phyloP scores from a whole-genome alignment of 2,888 invertebrate genomes.

The Andrena fulva region DNA sequence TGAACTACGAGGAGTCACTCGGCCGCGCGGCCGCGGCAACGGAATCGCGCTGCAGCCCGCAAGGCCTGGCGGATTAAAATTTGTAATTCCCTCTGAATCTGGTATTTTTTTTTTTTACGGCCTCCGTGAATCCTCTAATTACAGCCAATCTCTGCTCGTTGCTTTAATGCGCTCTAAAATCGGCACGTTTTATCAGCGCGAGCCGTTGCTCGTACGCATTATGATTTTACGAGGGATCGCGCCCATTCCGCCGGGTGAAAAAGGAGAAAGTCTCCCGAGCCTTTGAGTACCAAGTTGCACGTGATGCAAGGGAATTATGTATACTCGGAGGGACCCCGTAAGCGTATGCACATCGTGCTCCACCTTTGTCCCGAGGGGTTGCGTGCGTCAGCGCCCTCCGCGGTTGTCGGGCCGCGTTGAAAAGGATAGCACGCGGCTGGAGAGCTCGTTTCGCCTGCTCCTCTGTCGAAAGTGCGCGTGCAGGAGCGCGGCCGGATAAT shows the following conservation, averaged over 20 bases:
- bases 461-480: constrained; percentile 19
- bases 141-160: constrained; percentile 19
- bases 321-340: constrained; percentile 22
- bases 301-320: constrained; percentile 48
- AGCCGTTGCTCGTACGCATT: background rate
- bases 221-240: background rate
- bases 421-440: constrained; percentile 7
- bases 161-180: constrained; percentile 13
- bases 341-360: constrained; percentile 6
- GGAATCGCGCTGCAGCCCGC: constrained; percentile 40
- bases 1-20: constrained; percentile 44
- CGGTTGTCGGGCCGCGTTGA: constrained; percentile 44
- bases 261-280: constrained; percentile 4
- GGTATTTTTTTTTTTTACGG: background rate
- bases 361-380: constrained; percentile 41
- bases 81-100: constrained; percentile 28
- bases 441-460: constrained; percentile 1
- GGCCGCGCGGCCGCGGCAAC: constrained; percentile 22
- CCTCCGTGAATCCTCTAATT: constrained; percentile 18
- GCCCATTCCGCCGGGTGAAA: background rate
- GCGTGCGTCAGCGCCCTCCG: constrained; percentile 40
- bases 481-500: constrained; percentile 53
- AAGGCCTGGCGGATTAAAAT: constrained; percentile 27
- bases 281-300: constrained; percentile 27
- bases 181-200: background rate